Conservation (phyloP, 2,888 invertebrate species). For the Ryuthela nishihirai region DNA sequence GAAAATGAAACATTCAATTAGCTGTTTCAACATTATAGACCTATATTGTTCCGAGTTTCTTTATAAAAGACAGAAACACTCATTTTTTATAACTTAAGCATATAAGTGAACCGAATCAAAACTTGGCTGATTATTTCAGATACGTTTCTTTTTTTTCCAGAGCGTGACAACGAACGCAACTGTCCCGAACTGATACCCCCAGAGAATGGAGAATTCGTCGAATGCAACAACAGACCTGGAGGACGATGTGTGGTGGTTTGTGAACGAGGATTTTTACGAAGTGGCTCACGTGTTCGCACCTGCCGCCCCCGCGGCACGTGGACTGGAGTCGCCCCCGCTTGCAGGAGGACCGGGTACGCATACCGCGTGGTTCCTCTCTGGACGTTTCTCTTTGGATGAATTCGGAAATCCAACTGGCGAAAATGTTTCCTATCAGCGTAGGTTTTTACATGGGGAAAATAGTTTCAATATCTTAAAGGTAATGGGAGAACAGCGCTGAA, state of each 20-base stretch:
- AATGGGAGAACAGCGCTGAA: too few species aligned
- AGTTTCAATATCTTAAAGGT: too few species aligned
- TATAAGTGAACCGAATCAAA: too few species aligned
- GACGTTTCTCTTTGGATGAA: slow-evolving; percentile 28
- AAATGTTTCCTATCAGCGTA: too few species aligned
- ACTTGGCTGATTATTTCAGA: too few species aligned
- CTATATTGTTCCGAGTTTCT: too few species aligned
- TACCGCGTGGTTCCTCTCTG: slow-evolving; percentile 33
- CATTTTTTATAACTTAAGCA: too few species aligned
- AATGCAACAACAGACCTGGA: slow-evolving; percentile 16
- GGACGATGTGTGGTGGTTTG: slow-evolving; percentile 26
- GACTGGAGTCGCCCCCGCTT: slow-evolving; percentile 23
- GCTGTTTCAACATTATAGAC: too few species aligned
- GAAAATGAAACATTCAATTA: too few species aligned
- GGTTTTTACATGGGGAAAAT: too few species aligned
- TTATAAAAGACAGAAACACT: too few species aligned
- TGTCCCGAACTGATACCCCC: slow-evolving; percentile 19
- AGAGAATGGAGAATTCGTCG: slow-evolving; percentile 12
- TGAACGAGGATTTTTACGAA: slow-evolving; percentile 14
- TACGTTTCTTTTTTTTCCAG: not conserved
- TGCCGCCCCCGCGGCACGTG: slow-evolving; percentile 15
- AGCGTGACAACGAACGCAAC: not conserved
- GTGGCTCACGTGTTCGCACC: slow-evolving; percentile 29
- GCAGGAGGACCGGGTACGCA: slow-evolving; percentile 18
- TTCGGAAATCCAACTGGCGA: too few species aligned